Conservation (phyloP, 2,888 invertebrate genomes). For the Crossocerus cetratus region DNA sequence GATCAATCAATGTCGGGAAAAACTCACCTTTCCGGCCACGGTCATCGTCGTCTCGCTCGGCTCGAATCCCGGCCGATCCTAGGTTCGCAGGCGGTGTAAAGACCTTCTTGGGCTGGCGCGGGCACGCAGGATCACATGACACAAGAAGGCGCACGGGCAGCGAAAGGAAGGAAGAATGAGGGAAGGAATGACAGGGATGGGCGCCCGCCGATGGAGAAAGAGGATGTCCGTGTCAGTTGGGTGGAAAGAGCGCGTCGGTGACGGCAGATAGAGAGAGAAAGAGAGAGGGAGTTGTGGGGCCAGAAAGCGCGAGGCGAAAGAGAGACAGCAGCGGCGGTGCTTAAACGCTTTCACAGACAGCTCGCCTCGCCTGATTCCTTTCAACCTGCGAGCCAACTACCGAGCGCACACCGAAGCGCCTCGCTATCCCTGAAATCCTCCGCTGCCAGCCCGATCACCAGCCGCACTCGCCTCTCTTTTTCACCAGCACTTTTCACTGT, state of each 20-base stretch:
- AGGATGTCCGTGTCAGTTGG: not conserved
- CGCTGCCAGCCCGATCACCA: not conserved
- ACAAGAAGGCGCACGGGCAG: not conserved
- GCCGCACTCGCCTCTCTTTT: not conserved
- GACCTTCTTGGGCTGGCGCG: slow-evolving; percentile 26
- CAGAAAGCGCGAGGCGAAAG: slow-evolving; percentile 20
- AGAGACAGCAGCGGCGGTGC: slow-evolving; percentile 37
- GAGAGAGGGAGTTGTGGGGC: not conserved
- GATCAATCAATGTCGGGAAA: not conserved
- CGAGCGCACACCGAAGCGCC: slow-evolving; percentile 15
- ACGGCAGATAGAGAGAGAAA: not conserved
- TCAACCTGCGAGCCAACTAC: not conserved
- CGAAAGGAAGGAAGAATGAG: slow-evolving; percentile 11
- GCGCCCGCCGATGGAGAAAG: slow-evolving; percentile 4
- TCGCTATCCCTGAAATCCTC: slow-evolving; percentile 4
- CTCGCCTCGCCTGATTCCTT: slow-evolving; percentile 19
- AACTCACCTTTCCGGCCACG: slow-evolving; percentile 71
- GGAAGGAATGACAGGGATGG: slow-evolving; percentile 18
- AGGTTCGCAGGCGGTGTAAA: slow-evolving; percentile 47
- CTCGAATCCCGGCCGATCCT: slow-evolving; percentile 49
- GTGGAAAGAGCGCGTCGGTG: not conserved
- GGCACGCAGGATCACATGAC: slow-evolving; percentile 1
- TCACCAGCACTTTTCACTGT: not conserved
- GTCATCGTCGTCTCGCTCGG: slow-evolving; percentile 65
- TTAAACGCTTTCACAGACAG: slow-evolving; percentile 40